phyloP scores from a whole-genome alignment of 1,140 invertebrate species.

The Pseudomyrmex gracilis region DNA sequence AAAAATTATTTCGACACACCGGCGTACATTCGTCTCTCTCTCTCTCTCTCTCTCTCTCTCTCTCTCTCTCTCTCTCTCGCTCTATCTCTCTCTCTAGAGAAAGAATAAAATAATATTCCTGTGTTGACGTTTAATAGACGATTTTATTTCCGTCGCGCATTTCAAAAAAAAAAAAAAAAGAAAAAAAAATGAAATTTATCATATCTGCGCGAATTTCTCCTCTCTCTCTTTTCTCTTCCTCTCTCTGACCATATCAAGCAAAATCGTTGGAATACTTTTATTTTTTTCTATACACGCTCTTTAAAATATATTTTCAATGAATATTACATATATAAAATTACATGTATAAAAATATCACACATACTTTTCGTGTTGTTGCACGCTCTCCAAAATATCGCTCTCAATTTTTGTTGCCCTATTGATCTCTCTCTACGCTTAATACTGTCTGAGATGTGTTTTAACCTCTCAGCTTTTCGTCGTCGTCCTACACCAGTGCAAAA shows the following conservation, averaged over 20 bases:
- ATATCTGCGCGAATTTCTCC: not conserved
- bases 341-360: too few relatives aligned
- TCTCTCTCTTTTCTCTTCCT: not conserved
- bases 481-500: constrained; percentile 22
- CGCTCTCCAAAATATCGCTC: constrained; percentile 12
- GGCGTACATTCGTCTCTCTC: not conserved
- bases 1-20: constrained; percentile 31
- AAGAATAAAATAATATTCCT: constrained; percentile 1
- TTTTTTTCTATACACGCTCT: not conserved
- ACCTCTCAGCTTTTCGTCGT: constrained; percentile 18
- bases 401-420: constrained; percentile 29
- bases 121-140: not conserved
- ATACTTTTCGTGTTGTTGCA: not conserved
- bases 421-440: constrained; percentile 7
- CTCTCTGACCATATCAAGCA: not conserved
- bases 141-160: not conserved
- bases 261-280: too few relatives aligned
- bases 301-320: not conserved
- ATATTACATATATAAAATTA: not conserved
- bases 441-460: constrained; percentile 26
- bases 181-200: not conserved
- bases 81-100: not conserved
- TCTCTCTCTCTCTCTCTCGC: too few relatives aligned
- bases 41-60: too few relatives aligned
- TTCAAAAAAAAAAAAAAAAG: not conserved